Evolutionary conservation across 2,113 vertebrate genomes (phyloP).

Genomic region (Heliornis fulica): DNA sequence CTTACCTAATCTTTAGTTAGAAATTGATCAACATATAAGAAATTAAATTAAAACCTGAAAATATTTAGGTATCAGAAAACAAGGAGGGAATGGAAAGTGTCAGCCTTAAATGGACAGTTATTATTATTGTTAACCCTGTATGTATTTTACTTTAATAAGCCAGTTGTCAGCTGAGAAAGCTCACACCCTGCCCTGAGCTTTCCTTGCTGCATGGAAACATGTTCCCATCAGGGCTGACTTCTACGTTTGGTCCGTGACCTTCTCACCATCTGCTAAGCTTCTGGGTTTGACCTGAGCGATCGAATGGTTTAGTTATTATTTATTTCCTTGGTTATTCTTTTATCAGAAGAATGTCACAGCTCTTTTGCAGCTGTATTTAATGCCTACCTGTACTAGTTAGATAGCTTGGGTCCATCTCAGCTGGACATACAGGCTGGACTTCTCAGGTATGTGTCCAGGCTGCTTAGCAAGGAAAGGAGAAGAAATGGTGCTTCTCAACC

Average conservation of each 20-base stretch:
- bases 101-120: neutral
- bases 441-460: neutral
- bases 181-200: neutral
- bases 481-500: neutral
- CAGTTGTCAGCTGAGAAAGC: neutral
- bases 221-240: neutral
- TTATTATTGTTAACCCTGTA: neutral
- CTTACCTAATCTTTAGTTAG: neutral
- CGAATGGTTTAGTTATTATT: neutral
- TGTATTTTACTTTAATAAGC: neutral
- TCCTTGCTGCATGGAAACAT: neutral
- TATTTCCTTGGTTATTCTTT: neutral
- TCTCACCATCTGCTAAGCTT: neutral
- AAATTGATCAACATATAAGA: neutral
- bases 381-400: neutral
- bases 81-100: neutral
- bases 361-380: neutral
- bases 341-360: neutral
- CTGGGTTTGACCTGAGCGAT: neutral
- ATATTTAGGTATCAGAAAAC: neutral
- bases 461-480: neutral
- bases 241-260: neutral
- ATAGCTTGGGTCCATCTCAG: neutral
- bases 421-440: rapidly evolving
- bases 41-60: neutral